Conservation (phyloP, 2,888 invertebrate species). For the Ypsolopha sequella region DNA sequence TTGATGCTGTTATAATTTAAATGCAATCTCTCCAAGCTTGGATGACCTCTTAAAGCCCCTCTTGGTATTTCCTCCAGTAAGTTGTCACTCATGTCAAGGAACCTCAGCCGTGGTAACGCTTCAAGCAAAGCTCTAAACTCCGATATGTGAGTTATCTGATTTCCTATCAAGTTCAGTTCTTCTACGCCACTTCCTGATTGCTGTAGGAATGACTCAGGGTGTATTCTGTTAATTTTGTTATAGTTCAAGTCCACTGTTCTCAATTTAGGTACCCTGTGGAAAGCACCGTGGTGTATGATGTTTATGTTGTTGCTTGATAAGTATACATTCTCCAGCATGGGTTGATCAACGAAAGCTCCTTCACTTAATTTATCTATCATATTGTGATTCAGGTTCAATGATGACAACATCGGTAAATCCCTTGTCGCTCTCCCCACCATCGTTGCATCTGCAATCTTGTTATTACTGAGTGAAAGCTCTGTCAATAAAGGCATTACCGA, state of each 20-base stretch:
- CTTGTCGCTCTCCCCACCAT: conserved; percentile 84
- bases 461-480: conserved; percentile 78
- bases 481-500: conserved; percentile 77
- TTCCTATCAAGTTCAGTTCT: conserved; percentile 81
- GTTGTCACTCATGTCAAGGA: conserved; percentile 85
- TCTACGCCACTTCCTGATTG: conserved; percentile 81
- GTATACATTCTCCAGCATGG: conserved; percentile 75
- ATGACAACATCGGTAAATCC: conserved; percentile 80
- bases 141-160: conserved; percentile 80
- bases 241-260: conserved; percentile 81
- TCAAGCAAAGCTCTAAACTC: conserved; percentile 82
- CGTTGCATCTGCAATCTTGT: conserved; percentile 82
- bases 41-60: conserved; percentile 83
- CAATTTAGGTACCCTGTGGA: conserved; percentile 81
- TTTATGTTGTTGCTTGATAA: conserved; percentile 80
- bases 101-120: conserved; percentile 80
- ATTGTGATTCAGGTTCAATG: conserved; percentile 79
- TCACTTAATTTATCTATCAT: conserved; percentile 78
- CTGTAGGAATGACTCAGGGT: conserved; percentile 85
- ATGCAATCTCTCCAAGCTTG: conserved; percentile 83
- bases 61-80: conserved; percentile 81
- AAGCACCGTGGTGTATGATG: conserved; percentile 83
- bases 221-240: conserved; percentile 81
- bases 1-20: conserved; percentile 83
- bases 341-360: conserved; percentile 84